Evolutionary conservation across 2,888 invertebrate genomes (phyloP).

Genomic region (Eurytoma californica): DNA sequence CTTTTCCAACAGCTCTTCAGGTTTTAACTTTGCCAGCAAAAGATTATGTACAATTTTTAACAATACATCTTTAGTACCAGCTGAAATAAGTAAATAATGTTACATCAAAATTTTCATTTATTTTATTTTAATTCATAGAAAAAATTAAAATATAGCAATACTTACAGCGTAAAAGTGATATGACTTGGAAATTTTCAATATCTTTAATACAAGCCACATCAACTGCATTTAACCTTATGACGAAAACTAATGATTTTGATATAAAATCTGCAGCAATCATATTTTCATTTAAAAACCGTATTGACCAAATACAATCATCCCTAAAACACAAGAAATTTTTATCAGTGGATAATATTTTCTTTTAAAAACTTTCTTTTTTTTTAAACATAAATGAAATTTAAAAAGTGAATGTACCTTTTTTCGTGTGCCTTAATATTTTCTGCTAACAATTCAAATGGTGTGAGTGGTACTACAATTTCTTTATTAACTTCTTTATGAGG

Average conservation of each 20-base stretch:
- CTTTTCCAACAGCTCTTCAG: slow-evolving; percentile 46
- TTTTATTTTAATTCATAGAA: slow-evolving; percentile 13
- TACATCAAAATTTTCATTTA: slow-evolving; percentile 9
- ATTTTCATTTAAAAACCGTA: slow-evolving; percentile 58
- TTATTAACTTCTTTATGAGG: slow-evolving; percentile 3
- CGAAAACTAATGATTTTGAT: slow-evolving; percentile 63
- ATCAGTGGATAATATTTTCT: not conserved
- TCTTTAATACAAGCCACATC: slow-evolving; percentile 31
- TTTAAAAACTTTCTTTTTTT: not conserved
- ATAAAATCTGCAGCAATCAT: slow-evolving; percentile 64
- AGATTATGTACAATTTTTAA: slow-evolving; percentile 64
- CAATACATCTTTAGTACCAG: slow-evolving; percentile 56
- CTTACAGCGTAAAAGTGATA: slow-evolving; percentile 62
- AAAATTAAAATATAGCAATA: not conserved
- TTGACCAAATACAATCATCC: slow-evolving; percentile 64
- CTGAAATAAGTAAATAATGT: slow-evolving; percentile 52
- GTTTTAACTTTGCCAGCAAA: slow-evolving; percentile 61
- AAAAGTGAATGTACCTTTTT: slow-evolving; percentile 35
- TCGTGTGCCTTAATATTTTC: slow-evolving; percentile 25
- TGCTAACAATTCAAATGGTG: slow-evolving; percentile 32
- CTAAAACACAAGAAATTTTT: slow-evolving; percentile 59
- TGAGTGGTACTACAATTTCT: slow-evolving; percentile 21
- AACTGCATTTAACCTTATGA: slow-evolving; percentile 58
- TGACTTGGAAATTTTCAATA: slow-evolving; percentile 59
- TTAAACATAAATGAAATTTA: not conserved